Conservation (phyloP, 2,797 vertebrate genomes). For the Brachyalestes nurse region DNA sequence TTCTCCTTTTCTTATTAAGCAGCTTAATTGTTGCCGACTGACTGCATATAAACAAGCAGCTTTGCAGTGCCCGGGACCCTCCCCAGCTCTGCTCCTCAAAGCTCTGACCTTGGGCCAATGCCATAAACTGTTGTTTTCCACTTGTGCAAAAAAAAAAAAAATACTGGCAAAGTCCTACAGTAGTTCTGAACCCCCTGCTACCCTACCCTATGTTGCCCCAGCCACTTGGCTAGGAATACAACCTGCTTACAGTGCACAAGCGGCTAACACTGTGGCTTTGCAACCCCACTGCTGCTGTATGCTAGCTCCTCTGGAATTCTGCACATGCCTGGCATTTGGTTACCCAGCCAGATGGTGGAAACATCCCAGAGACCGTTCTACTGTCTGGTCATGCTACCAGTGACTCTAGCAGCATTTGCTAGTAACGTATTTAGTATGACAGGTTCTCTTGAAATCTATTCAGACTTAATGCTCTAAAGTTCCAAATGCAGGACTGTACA, state of each 20-base stretch:
- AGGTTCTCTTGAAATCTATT: background rate
- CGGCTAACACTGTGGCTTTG: slow-evolving; percentile 6
- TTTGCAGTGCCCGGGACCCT: slow-evolving; percentile 71
- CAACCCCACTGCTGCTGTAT: slow-evolving; percentile 47
- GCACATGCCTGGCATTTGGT: slow-evolving; percentile 64
- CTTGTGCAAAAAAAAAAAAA: slow-evolving; percentile 64
- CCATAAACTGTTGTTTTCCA: slow-evolving; percentile 78
- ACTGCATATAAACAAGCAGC: slow-evolving; percentile 74
- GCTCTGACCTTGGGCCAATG: slow-evolving; percentile 77
- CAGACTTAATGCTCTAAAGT: background rate
- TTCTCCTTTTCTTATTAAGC: slow-evolving; percentile 70
- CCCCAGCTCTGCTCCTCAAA: slow-evolving; percentile 75
- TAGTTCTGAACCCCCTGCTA: slow-evolving; percentile 59
- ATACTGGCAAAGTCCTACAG: slow-evolving; percentile 70
- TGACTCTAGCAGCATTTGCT: background rate
- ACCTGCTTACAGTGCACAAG: slow-evolving; percentile 52
- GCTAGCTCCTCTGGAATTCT: slow-evolving; percentile 62
- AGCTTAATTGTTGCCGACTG: slow-evolving; percentile 74
- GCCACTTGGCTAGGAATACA: slow-evolving; percentile 60
- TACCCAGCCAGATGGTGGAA: slow-evolving; percentile 62
- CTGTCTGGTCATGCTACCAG: slow-evolving; percentile 22
- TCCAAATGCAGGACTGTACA: background rate
- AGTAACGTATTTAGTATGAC: slow-evolving; percentile 7
- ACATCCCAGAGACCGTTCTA: slow-evolving; percentile 35
- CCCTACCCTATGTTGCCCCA: slow-evolving; percentile 42